These are phyloP conservation scores for Drosophila cognata DNA, from an alignment of 2,888 invertebrate species.

Conservation along the genomic window DNA sequence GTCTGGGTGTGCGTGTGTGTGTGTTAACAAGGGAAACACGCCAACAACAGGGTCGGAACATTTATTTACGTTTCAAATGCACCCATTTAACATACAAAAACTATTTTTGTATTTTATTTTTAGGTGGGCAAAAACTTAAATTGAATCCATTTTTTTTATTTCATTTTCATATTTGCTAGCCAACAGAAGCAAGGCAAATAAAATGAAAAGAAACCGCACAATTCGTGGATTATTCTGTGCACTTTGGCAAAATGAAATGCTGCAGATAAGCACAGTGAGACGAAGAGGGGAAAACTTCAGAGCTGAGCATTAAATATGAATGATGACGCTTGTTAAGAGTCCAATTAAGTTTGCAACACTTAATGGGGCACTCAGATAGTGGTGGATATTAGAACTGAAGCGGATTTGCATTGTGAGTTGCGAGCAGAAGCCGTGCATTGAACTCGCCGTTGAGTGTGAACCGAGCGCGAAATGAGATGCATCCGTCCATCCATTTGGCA, in stretches of 20 bases:
- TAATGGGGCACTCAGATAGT: slow-evolving; percentile 30
- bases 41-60: slow-evolving; percentile 26
- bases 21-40: slow-evolving; percentile 40
- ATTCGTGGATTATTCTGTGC: slow-evolving; percentile 1
- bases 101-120: slow-evolving; percentile 45
- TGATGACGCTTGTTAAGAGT: slow-evolving; percentile 40
- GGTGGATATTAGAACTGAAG: slow-evolving; percentile 23
- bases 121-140: slow-evolving; percentile 53
- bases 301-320: slow-evolving; percentile 52
- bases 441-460: slow-evolving; percentile 43
- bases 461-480: slow-evolving; percentile 40
- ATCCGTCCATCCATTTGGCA: slow-evolving; percentile 47
- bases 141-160: slow-evolving; percentile 37
- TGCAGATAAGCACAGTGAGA: slow-evolving; percentile 19
- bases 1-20: slow-evolving; percentile 4
- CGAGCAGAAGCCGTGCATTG: slow-evolving; percentile 50
- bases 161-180: slow-evolving; percentile 1
- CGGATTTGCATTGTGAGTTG: slow-evolving; percentile 8
- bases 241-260: not conserved
- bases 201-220: not conserved
- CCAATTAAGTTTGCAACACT: slow-evolving; percentile 57
- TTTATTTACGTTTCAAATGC: slow-evolving; percentile 72
- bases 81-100: slow-evolving; percentile 46
- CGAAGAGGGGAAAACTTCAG: slow-evolving; percentile 11
- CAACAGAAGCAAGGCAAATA: not conserved